Evolutionary conservation across 2,888 invertebrate genomes (phyloP), one percentile per base, ranked within the genome.

Genomic region (Polyommatus iphigenia): DNA sequence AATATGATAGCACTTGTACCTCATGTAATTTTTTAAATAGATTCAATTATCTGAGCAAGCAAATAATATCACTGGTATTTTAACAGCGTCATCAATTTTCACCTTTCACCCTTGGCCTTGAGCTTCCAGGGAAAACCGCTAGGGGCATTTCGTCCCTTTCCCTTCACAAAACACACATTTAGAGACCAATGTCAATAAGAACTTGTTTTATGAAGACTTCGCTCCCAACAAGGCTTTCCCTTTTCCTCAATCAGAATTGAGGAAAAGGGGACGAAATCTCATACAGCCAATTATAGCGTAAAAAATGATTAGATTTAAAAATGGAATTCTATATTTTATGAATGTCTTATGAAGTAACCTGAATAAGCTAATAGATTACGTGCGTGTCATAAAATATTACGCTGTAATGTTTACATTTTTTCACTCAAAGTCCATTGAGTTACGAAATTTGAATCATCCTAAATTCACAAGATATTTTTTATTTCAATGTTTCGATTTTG

Each of bases 171-270:
- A 67, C 62, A 15, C 62, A 62, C 29, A 62, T 62, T 62, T 24
- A 8, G 62, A 24, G 62, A 62, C 62, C 62, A 62, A 62, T 62
- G 62, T 59, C 59, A 59, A 59, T 59, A 59, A 59, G 20, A 59
- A 59, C 59, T 59, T 59, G 59, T 59, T 24, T 59, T 59, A 59
- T 59, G 59, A 59, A 59, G 8, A n/a, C 59, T 59, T 59, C 59
- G 59, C 20, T 29, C 24, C 29, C 24, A 24, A 62, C 24, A 1
- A 2, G 62, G 29, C 13, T 67, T 5, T 13, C n/a, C n/a, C n/a
- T n/a, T n/a, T n/a, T n/a, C n/a, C n/a, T n/a, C n/a, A n/a, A n/a
- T n/a, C n/a, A n/a, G n/a, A 29, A 13, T 67, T 24, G 62, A 67
- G 62, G 62, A 67, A 67, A 67, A 67, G 3, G 24, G 4, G 24